phyloP scores from a whole-genome alignment of 2,888 invertebrate species.

The Agrotis puta region DNA sequence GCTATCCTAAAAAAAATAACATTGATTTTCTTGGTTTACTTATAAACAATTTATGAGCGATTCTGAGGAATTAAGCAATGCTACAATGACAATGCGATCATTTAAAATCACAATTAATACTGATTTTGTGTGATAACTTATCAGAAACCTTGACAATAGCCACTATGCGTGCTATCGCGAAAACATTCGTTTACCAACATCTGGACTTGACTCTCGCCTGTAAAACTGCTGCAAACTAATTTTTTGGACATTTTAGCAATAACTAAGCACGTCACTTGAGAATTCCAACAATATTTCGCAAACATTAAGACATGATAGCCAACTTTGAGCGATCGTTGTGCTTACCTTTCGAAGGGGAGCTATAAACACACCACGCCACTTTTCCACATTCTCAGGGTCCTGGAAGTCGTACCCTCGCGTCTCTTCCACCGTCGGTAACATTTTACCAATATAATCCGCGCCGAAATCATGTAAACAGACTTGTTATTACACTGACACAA shows the following conservation, averaged over 20 bases:
- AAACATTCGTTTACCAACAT: conserved; percentile 58
- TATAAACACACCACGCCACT: conserved; percentile 98
- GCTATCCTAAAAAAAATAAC: background rate
- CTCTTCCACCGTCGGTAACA: conserved; percentile 90
- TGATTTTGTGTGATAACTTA: conserved; percentile 62
- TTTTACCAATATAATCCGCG: conserved; percentile 81
- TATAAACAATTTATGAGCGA: background rate
- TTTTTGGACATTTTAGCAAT: conserved; percentile 4
- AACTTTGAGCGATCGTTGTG: conserved; percentile 23
- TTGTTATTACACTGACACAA: conserved; percentile 80
- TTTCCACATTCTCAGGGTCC: conserved; percentile 96
- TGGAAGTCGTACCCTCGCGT: conserved; percentile 95
- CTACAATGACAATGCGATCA: conserved; percentile 32
- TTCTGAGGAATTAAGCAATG: background rate
- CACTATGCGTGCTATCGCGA: conserved; percentile 20
- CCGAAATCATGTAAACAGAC: conserved; percentile 87
- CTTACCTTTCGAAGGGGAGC: conserved; percentile 96
- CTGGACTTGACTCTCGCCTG: conserved; percentile 26
- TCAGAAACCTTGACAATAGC: conserved; percentile 60
- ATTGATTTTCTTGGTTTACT: background rate
- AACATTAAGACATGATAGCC: conserved; percentile 44
- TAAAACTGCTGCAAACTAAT: conserved; percentile 4
- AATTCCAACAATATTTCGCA: conserved; percentile 42
- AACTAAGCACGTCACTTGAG: background rate
- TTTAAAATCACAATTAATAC: conserved; percentile 39